These are phyloP conservation scores for Spilogale gracilis DNA, from an alignment of 2,113 vertebrate genomes.

Conservation along the genomic window DNA sequence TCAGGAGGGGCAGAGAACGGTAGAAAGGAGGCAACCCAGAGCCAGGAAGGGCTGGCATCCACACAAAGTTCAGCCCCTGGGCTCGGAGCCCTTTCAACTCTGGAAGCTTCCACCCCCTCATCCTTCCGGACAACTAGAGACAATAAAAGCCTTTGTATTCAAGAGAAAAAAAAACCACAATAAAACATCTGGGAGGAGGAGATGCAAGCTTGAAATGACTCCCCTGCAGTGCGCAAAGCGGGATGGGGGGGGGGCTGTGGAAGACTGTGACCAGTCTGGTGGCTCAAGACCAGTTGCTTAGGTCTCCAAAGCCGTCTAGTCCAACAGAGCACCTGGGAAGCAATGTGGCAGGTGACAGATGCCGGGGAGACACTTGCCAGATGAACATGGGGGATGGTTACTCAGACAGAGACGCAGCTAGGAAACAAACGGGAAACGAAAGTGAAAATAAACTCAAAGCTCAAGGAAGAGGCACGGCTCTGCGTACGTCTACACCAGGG, in stretches of 20 bases:
- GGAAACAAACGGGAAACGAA: neutral
- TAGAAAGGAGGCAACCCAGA: neutral
- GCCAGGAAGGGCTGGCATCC: neutral
- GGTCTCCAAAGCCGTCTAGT: too few relatives aligned
- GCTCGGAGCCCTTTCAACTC: neutral
- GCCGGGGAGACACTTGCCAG: neutral
- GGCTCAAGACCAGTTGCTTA: neutral
- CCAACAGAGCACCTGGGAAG: neutral
- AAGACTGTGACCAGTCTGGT: too few relatives aligned
- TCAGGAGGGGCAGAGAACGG: neutral
- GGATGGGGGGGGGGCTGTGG: too few relatives aligned
- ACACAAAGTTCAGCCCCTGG: neutral
- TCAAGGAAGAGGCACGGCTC: too few relatives aligned
- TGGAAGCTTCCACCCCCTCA: neutral
- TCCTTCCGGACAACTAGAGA: neutral
- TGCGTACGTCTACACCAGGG: neutral
- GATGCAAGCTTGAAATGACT: neutral
- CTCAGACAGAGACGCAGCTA: neutral
- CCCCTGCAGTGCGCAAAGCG: neutral
- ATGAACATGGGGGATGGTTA: neutral
- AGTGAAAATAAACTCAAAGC: neutral
- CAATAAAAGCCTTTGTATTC: slow-evolving; percentile 12
- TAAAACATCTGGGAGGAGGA: neutral
- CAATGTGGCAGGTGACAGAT: neutral
- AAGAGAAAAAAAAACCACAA: neutral